Evolutionary conservation across 2,888 invertebrate genomes (phyloP).

Genomic region (Eumacrocentrus americanus): DNA sequence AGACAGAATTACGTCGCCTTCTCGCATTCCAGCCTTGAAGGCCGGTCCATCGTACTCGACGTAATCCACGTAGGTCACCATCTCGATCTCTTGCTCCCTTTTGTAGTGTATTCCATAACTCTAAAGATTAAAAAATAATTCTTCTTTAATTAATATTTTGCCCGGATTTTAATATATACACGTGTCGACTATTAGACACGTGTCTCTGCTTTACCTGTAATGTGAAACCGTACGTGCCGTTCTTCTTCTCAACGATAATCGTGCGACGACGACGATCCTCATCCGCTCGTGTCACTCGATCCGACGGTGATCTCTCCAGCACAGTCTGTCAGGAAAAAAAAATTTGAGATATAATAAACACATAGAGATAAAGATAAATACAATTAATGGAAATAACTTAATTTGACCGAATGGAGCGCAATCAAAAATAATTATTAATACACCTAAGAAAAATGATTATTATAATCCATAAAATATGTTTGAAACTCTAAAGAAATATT

Average conservation of each 20-base stretch:
- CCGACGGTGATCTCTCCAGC: conserved; percentile 75
- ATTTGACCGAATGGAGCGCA: too few species aligned
- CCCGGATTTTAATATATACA: conserved; percentile 10
- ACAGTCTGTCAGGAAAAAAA: conserved; percentile 63
- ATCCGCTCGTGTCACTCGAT: conserved; percentile 76
- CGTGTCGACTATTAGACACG: not conserved
- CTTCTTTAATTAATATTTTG: not conserved
- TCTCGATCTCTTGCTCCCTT: conserved; percentile 91
- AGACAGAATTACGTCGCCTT: conserved; percentile 94
- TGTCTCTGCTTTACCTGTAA: conserved; percentile 70
- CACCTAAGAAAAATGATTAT: too few species aligned
- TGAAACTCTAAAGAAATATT: not conserved
- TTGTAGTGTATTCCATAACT: conserved; percentile 97
- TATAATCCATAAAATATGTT: too few species aligned
- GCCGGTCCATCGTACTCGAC: conserved; percentile 93
- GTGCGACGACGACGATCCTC: conserved; percentile 88
- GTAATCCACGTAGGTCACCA: conserved; percentile 97
- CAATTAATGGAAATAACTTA: too few species aligned
- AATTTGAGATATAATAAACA: not conserved
- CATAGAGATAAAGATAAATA: too few species aligned
- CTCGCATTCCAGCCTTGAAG: conserved; percentile 89
- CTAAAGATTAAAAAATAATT: conserved; percentile 59
- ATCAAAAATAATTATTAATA: too few species aligned
- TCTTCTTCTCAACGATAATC: conserved; percentile 90
- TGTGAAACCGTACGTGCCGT: conserved; percentile 92